Evolutionary conservation across 2,797 vertebrate genomes (phyloP), one percentile per base, ranked within the genome.

Genomic region (Sardinella longiceps): DNA sequence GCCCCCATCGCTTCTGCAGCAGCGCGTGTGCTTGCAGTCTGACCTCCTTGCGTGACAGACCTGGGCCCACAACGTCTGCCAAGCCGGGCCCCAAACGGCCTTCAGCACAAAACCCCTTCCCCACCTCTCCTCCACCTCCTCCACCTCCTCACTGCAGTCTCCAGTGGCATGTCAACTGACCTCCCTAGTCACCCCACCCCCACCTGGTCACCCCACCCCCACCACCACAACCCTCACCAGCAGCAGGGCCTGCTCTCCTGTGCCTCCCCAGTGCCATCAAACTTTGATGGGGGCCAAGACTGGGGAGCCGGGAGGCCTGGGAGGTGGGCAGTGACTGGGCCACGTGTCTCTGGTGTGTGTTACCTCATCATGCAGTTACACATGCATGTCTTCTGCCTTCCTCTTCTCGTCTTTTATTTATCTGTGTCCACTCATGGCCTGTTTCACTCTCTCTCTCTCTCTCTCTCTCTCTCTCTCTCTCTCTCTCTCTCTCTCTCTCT

Each of bases 71-170:
- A 86, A 86, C 89, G 88, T 43, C 60, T 43, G 86, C 91, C 92
- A 93, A 94, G 92, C 91, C 91, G 90, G 92, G 91, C 94, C 93
- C 94, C 92, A 92, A 94, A 91, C 92, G 90, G 91, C 87, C 90
- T 88, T 90, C 56, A 23, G 25, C 43, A 7, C 43, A 43, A n/a
- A n/a, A n/a, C n/a, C n/a, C n/a, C n/a, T n/a, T 6, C 25, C 60
- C 60, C 25, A 30, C 60, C 88, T 88, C 51, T 83, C 89, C 86
- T 90, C 89, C 63, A 66, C 80, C 86, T 87, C 63, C 89, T 84
- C 86, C 89, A 88, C 70, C 33, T n/a, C 70, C 33, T n/a, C 37
- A 87, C 86, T 91, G 91, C 92, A 90, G 91, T 87, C 90, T 89
- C 90, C 63, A 37, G 77, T 86, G 85, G 86, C 89, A 88, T 66